Conservation (phyloP, 2,113 vertebrate genomes). For the Zonotrichia leucophrys region DNA sequence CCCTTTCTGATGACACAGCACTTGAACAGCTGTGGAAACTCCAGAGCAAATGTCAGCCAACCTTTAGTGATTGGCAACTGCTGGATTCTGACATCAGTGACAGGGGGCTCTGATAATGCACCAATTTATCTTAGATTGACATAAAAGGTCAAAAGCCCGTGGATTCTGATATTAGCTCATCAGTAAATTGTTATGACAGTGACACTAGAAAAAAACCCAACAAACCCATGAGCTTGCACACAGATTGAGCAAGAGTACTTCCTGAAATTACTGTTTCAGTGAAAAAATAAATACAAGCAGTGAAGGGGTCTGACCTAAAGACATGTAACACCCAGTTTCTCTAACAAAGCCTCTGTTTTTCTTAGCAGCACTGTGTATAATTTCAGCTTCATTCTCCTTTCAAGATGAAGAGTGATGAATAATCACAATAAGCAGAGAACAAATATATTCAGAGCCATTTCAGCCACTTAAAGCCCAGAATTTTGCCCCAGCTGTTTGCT, state of each 20-base stretch:
- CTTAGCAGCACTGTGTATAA: not conserved
- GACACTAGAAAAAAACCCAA: too few relatives aligned
- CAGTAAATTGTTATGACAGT: not conserved
- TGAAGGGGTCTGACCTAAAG: not conserved
- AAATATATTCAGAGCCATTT: slow-evolving; percentile 1
- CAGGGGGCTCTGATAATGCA: not conserved
- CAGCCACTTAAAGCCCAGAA: not conserved
- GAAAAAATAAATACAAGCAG: not conserved
- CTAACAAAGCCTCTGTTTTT: not conserved
- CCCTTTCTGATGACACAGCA: not conserved
- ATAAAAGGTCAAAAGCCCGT: not conserved
- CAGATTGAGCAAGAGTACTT: not conserved
- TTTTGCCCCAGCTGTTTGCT: slow-evolving; percentile 41
- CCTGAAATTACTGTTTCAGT: not conserved
- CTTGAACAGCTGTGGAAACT: not conserved
- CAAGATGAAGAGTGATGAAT: not conserved
- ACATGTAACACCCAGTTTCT: not conserved
- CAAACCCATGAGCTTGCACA: not conserved
- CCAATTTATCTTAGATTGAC: not conserved
- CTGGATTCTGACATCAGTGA: not conserved
- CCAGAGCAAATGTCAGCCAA: not conserved
- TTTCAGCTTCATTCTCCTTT: not conserved
- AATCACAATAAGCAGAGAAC: not conserved
- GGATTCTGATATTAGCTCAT: not conserved
- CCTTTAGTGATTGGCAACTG: not conserved